Evolutionary conservation across 2,888 invertebrate genomes (phyloP).

Genomic region (Caenorhabditis sp.): DNA sequence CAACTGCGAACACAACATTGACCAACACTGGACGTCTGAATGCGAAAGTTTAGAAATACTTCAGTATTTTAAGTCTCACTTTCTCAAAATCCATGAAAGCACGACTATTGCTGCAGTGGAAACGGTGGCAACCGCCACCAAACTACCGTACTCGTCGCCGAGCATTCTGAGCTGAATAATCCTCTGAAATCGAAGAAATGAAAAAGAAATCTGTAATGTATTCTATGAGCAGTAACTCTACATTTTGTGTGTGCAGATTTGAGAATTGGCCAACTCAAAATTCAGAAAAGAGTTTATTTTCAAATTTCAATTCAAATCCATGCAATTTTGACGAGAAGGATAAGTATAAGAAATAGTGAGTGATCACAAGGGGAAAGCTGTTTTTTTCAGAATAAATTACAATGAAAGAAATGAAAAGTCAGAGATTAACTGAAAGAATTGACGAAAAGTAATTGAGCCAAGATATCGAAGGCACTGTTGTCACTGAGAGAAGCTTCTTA

Average conservation of each 20-base stretch:
- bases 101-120: slow-evolving; percentile 42
- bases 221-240: slow-evolving; percentile 32
- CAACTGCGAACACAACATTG: slow-evolving; percentile 36
- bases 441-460: neutral
- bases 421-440: neutral
- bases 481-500: neutral
- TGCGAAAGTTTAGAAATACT: neutral
- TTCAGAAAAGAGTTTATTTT: neutral
- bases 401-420: slow-evolving; percentile 3
- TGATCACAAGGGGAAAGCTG: slow-evolving; percentile 6
- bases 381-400: slow-evolving; percentile 8
- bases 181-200: neutral
- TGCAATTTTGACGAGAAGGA: slow-evolving; percentile 6
- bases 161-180: slow-evolving; percentile 29
- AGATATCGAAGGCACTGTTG: neutral
- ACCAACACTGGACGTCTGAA: slow-evolving; percentile 47
- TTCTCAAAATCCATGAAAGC: slow-evolving; percentile 30
- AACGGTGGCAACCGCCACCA: slow-evolving; percentile 41
- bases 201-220: neutral
- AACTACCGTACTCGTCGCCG: slow-evolving; percentile 55
- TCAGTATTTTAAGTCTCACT: slow-evolving; percentile 29
- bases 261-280: neutral
- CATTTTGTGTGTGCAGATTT: slow-evolving; percentile 23
- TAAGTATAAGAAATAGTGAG: neutral
- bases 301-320: neutral